Evolutionary conservation across 2,113 vertebrate species (phyloP).

Genomic region (Nipponia nippon): DNA sequence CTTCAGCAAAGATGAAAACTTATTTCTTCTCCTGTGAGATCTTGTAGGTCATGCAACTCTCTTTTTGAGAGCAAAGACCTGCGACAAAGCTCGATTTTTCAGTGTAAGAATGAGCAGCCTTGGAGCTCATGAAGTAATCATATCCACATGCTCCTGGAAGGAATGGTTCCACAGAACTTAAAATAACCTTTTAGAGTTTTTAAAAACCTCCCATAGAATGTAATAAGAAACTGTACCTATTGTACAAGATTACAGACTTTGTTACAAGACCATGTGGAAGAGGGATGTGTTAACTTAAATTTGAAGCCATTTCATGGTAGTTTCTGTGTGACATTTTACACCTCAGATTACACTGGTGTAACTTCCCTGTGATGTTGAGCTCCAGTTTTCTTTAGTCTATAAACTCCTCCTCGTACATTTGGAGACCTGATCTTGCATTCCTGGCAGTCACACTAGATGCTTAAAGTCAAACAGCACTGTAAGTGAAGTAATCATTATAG

Average conservation of each 20-base stretch:
- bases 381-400: background rate
- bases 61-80: background rate
- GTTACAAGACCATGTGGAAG: background rate
- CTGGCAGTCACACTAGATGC: background rate
- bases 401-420: background rate
- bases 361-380: background rate
- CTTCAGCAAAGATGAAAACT: background rate
- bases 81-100: background rate
- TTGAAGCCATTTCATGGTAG: background rate
- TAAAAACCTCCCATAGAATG: background rate
- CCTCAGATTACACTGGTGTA: conserved; percentile 13
- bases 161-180: background rate
- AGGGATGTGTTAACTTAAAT: background rate
- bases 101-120: background rate
- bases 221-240: background rate
- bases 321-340: conserved; percentile 30
- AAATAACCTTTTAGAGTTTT: conserved; percentile 27
- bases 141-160: conserved; percentile 31
- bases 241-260: background rate
- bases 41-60: background rate
- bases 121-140: background rate
- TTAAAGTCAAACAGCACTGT: background rate
- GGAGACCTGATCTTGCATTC: conserved; percentile 24
- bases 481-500: background rate
- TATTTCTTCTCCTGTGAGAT: background rate